These are phyloP conservation scores for Myotis brandtii DNA, from an alignment of 2,113 vertebrate species.

Conservation along the genomic window DNA sequence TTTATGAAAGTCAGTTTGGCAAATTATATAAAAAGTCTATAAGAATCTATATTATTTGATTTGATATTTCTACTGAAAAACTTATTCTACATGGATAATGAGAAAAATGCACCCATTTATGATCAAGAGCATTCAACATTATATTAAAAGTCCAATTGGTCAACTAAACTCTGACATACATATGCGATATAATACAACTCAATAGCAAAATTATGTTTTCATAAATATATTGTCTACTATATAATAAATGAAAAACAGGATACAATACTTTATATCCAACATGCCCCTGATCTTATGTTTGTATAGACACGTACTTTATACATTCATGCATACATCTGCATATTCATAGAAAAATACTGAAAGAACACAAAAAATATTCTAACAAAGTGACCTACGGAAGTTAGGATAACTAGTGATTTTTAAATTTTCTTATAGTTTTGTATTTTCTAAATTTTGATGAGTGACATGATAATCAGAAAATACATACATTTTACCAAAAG, in stretches of 20 bases:
- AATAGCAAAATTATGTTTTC: background rate
- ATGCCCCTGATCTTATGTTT: background rate
- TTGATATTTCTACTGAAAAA: slow-evolving; percentile 28
- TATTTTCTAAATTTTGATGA: slow-evolving; percentile 33
- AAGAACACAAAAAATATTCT: background rate
- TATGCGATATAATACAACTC: background rate
- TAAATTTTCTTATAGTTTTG: background rate
- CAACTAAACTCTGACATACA: background rate
- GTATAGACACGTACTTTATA: background rate
- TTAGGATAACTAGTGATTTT: background rate
- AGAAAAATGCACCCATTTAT: background rate
- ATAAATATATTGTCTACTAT: background rate
- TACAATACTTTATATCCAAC: background rate
- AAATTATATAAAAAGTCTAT: background rate
- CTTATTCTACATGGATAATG: background rate
- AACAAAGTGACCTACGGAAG: background rate
- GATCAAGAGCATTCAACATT: background rate
- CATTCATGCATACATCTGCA: background rate
- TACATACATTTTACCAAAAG: background rate
- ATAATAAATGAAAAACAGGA: background rate
- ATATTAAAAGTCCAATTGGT: background rate
- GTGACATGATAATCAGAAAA: slow-evolving; percentile 15
- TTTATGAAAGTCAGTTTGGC: background rate
- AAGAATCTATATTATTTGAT: background rate
- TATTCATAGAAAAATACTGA: background rate